These are phyloP conservation scores for Drosophila baimaii DNA, from an alignment of 1,140 invertebrate genomes.

Conservation along the genomic window DNA sequence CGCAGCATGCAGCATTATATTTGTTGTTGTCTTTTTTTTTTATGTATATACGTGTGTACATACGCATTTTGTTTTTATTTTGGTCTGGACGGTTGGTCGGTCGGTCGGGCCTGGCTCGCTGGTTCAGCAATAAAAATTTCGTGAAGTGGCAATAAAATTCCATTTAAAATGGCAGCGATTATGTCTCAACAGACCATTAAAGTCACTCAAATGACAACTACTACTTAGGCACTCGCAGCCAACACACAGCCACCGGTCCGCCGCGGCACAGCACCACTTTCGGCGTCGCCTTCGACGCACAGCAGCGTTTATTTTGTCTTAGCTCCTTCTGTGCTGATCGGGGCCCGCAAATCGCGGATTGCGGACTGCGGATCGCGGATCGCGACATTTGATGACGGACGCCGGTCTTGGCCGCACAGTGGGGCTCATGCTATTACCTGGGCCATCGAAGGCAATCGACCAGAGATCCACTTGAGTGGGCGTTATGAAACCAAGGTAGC, in stretches of 20 bases:
- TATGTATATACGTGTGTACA: slow-evolving; percentile 13
- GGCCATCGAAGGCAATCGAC: slow-evolving; percentile 13
- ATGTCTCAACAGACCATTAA: slow-evolving; percentile 85
- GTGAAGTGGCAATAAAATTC: slow-evolving; percentile 84
- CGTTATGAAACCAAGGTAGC: slow-evolving; percentile 4
- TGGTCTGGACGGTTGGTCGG: slow-evolving; percentile 14
- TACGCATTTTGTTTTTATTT: slow-evolving; percentile 50
- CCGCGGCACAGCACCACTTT: slow-evolving; percentile 27
- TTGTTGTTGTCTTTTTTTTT: slow-evolving; percentile 26
- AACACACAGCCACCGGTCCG: slow-evolving; percentile 37
- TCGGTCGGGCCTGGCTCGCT: slow-evolving; percentile 23
- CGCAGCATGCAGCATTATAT: slow-evolving; percentile 64
- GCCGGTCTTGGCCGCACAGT: slow-evolving; percentile 65
- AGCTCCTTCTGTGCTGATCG: slow-evolving; percentile 62
- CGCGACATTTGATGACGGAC: slow-evolving; percentile 77
- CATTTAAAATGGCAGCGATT: slow-evolving; percentile 85
- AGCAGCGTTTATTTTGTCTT: slow-evolving; percentile 42
- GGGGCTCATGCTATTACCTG: slow-evolving; percentile 62
- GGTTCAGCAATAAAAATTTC: slow-evolving; percentile 79
- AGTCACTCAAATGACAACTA: slow-evolving; percentile 84
- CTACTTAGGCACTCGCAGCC: slow-evolving; percentile 77
- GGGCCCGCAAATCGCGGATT: slow-evolving; percentile 14
- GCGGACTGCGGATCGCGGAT: slow-evolving; percentile 34
- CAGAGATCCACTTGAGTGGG: slow-evolving; percentile 9
- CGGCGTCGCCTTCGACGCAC: slow-evolving; percentile 44